A percentile compares a stretch with the other conserved stretches of the same genome.
These are phyloP conservation scores for Sitta carolinensis DNA, from an alignment of 2,797 vertebrate species.

Conservation along the genomic window DNA sequence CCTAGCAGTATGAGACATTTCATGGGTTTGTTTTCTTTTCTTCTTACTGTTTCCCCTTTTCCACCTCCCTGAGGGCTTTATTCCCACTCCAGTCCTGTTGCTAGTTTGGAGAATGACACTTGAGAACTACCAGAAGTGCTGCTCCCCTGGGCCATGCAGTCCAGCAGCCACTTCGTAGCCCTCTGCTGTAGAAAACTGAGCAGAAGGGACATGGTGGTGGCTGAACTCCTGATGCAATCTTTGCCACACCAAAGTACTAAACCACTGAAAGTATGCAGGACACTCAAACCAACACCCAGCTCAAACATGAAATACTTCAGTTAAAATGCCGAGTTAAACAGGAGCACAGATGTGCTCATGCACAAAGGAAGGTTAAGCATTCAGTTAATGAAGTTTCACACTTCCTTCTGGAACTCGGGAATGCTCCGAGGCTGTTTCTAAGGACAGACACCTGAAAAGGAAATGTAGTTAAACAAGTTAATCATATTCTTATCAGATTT, in stretches of 20 bases:
- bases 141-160: rapidly evolving
- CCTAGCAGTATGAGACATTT: too few species aligned
- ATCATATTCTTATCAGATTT: neutral
- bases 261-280: neutral
- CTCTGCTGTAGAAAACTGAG: neutral
- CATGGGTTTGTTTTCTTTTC: neutral
- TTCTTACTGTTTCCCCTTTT: neutral
- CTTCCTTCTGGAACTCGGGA: neutral
- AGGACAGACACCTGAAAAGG: neutral
- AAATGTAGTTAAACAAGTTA: neutral
- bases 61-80: neutral
- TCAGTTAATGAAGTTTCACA: neutral
- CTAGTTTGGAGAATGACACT: neutral
- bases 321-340: neutral
- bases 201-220: neutral
- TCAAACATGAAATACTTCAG: neutral
- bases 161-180: neutral
- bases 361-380: neutral
- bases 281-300: neutral
- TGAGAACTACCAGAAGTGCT: neutral
- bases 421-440: neutral
- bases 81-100: neutral
- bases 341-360: neutral
- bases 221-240: neutral
- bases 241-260: neutral